These are phyloP conservation scores for Agrotis ipsilon DNA, from an alignment of 2,888 invertebrate genomes.

Conservation along the genomic window DNA sequence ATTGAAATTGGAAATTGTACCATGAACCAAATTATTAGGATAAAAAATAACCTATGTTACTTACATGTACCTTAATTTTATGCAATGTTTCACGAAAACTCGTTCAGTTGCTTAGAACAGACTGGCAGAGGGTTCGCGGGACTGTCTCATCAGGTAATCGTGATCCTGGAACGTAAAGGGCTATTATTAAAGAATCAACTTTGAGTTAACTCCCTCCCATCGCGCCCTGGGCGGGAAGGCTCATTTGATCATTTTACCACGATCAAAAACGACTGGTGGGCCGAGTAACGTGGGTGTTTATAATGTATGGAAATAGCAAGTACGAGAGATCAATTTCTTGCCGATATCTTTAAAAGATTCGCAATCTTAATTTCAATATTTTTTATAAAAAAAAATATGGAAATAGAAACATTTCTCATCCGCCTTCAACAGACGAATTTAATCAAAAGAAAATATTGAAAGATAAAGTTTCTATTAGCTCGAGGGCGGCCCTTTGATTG, in stretches of 20 bases:
- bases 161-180: too few relatives aligned
- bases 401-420: slow-evolving; percentile 44
- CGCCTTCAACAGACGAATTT: slow-evolving; percentile 56
- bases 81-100: background rate
- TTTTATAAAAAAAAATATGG: slow-evolving; percentile 36
- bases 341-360: slow-evolving; percentile 14
- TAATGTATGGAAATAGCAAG: background rate
- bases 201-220: too few relatives aligned
- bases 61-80: background rate
- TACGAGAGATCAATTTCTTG: slow-evolving; percentile 10
- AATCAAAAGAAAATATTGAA: slow-evolving; percentile 74
- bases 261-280: background rate
- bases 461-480: slow-evolving; percentile 65
- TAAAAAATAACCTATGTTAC: background rate
- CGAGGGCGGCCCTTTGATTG: slow-evolving; percentile 65
- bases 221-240: too few relatives aligned
- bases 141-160: too few relatives aligned
- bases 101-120: background rate
- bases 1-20: background rate
- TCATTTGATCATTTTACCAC: too few relatives aligned
- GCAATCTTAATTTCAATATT: slow-evolving; percentile 42
- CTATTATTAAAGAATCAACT: too few relatives aligned
- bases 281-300: background rate
- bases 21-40: background rate
- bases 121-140: too few relatives aligned